Base-by-base conservation (phyloP, 1,140 invertebrate species). In the Scaptomyza pallida region DNA sequence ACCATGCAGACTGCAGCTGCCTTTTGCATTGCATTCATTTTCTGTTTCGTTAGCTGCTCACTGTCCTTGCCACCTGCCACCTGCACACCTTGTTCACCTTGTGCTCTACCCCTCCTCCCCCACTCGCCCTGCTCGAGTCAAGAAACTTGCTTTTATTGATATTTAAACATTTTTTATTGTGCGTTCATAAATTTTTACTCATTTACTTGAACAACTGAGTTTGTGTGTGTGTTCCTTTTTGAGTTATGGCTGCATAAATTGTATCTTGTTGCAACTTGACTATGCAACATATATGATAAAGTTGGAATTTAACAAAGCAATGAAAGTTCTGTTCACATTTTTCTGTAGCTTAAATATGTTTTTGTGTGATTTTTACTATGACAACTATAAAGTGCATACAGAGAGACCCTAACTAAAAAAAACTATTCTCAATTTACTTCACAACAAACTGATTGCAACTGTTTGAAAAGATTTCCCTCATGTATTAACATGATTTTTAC, bases 131-230 rank as follows among this genome's bases (percentile, higher is more conserved):
- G 0, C 56, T 41, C 41, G 17, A 4, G 13, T n/a, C 41, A 30
- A 70, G 26, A 30, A 55, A 50, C 59, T 70, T 45, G 33, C 59
- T 86, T 86, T 86, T 86, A 86, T 86, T 86, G 81, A 88, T 88
- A 88, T 86, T 88, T 88, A 69, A 86, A 65, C 55, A 82, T 78
- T 81, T 82, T 85, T 79, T 82, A 82, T 78, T 82, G 50, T 57
- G 50, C 52, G 60, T 67, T 75, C 80, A 85, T 85, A 85, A 78
- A 75, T 83, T 82, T 60, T 37, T 37, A 45, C 70, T 78, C 74
- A 83, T 82, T 83, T 83, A 41, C 12, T 55, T 54, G 43, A 55
- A 17, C 26, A 68, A 44, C 21, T 15, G 17, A 16, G 13, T 35
- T 57, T 15, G 30, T 1, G 33, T 37, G 3, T 12, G 33, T 21